Evolutionary conservation across 2,888 invertebrate genomes (phyloP), one percentile per base, ranked within the genome.

Genomic region (Latrodectus elegans): DNA sequence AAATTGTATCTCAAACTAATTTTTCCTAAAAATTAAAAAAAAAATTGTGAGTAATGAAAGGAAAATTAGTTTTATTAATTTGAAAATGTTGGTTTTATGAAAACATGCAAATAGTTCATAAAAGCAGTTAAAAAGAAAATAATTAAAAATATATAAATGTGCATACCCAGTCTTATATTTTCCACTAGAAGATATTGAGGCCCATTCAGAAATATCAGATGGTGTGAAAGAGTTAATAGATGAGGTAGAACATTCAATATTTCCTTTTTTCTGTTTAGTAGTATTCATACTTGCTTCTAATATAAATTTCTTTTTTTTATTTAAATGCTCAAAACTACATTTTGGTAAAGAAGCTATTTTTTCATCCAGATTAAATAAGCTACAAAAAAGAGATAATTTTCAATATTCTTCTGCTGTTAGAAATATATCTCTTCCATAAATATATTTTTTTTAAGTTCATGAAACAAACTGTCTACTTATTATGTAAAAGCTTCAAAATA

Each of bases 331-430:
- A 77, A 92, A 90, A 38, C 91, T 91, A 88, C 92, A 92, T 17
- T 91, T 91, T n/a, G 92, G 92, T 55, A 92, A 89, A 8, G 91
- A 91, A 8, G 92, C 92, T 70, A 92, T 92, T 82, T 92, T 91
- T n/a, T 92, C 92, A 76, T 92, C 92, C 17, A 92, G 89, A 89
- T 92, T 92, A 91, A 92, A 92, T 75, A 91, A 91, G 70, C 92
- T 91, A 90, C 4, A 90, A 90, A 51, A 26, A 65, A 80, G 71
- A 71, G 38, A 38, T 38, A 1, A 38, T 38, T 38, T 38, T 38
- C 38, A 38, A 38, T 38, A 38, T 38, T 38, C 38, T 38, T 38
- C 6, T 0, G 38, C 6, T 38, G 6, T 38, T 2, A 38, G 38
- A 38, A 38, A 38, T 38, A 38, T 38, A 38, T 38, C 38, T 38